Evolutionary conservation across 2,797 vertebrate species (phyloP).

Genomic region (Bovichtus variegatus): DNA sequence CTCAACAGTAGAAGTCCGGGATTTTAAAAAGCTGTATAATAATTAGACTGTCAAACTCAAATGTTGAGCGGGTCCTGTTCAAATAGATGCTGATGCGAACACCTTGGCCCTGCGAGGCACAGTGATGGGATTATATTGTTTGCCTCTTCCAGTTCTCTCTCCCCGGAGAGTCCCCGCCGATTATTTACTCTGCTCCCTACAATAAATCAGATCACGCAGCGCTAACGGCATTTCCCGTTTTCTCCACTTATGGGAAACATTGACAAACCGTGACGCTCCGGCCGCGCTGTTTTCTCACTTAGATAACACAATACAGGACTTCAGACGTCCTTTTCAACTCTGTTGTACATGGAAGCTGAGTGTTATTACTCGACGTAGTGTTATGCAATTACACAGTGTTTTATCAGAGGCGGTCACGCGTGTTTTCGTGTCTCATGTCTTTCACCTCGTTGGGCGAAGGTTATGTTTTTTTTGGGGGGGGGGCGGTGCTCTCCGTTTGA

Average conservation of each 20-base stretch:
- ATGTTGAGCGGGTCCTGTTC: constrained; percentile 5
- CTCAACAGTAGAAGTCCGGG: constrained; percentile 2
- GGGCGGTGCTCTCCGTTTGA: constrained; percentile 68
- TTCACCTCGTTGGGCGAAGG: constrained; percentile 71
- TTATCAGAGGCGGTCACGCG: constrained; percentile 59
- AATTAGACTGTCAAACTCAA: constrained; percentile 5
- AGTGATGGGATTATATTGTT: constrained; percentile 42
- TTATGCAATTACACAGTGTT: constrained; percentile 61
- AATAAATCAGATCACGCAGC: constrained; percentile 68
- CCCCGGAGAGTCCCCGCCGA: constrained; percentile 56
- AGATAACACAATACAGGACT: constrained; percentile 53
- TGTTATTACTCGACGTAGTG: constrained; percentile 58
- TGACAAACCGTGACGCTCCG: constrained; percentile 47
- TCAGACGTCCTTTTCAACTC: constrained; percentile 69
- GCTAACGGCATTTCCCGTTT: constrained; percentile 59
- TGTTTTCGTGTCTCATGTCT: constrained; percentile 70
- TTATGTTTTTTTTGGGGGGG: constrained; percentile 67
- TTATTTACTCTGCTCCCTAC: constrained; percentile 72
- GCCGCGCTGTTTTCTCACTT: constrained; percentile 60
- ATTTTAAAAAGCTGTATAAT: constrained; percentile 4
- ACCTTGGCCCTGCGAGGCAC: constrained; percentile 16
- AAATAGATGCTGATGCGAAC: constrained; percentile 33
- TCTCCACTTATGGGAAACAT: constrained; percentile 66
- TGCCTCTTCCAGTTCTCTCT: constrained; percentile 31
- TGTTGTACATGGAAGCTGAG: constrained; percentile 58